Conservation (phyloP, 1,140 invertebrate genomes). For the Lanistes nyassanus region DNA sequence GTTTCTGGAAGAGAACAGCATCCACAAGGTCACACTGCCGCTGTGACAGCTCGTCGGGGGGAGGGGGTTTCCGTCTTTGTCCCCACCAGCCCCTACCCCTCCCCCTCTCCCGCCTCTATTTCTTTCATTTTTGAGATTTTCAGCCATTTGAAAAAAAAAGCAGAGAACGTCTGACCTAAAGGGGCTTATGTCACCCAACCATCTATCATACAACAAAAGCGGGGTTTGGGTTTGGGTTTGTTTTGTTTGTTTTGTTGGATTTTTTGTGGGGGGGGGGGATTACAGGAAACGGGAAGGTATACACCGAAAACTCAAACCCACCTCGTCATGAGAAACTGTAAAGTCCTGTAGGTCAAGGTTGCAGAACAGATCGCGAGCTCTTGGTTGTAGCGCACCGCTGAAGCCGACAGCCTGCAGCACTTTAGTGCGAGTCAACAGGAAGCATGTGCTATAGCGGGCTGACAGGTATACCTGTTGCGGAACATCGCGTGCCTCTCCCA, state of each 20-base stretch:
- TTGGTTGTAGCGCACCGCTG: constrained; percentile 30
- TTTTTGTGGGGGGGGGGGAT: not conserved
- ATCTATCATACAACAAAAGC: not conserved
- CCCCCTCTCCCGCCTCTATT: not conserved
- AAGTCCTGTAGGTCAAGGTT: constrained; percentile 39
- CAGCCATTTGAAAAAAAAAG: not conserved
- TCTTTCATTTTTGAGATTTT: not conserved
- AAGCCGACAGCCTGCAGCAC: constrained; percentile 44
- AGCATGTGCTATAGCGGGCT: constrained; percentile 42
- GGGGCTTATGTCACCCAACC: too few relatives aligned
- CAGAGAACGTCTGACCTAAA: not conserved
- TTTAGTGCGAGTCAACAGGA: constrained; percentile 49
- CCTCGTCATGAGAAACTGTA: constrained; percentile 19
- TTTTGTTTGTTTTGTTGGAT: not conserved
- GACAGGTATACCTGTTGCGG: constrained; percentile 50
- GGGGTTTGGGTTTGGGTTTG: not conserved
- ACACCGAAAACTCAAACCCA: not conserved
- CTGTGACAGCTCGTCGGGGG: constrained; percentile 42
- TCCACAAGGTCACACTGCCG: constrained; percentile 26
- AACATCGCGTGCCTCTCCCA: constrained; percentile 40
- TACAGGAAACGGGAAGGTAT: not conserved
- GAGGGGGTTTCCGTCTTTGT: not conserved
- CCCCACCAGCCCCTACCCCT: too few relatives aligned
- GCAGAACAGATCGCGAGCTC: constrained; percentile 34
- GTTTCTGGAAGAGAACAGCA: constrained; percentile 30